These are phyloP conservation scores for Bucorvus abyssinicus DNA, from an alignment of 2,797 vertebrate species.

Conservation along the genomic window DNA sequence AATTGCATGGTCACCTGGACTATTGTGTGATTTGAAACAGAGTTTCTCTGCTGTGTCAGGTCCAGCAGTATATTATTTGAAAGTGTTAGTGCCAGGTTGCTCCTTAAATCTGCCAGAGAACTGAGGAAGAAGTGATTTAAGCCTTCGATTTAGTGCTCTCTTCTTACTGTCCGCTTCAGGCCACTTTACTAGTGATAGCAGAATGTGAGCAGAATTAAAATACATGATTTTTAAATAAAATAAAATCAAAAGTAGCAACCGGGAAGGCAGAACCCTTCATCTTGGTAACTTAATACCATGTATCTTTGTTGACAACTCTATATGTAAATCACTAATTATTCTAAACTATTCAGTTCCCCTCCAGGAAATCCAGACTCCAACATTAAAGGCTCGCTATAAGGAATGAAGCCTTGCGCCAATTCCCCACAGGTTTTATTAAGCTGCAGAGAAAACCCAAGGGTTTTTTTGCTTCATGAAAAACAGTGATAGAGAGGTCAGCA, in stretches of 20 bases:
- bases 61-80: conserved; percentile 74
- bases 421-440: conserved; percentile 53
- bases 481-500: conserved; percentile 22
- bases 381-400: conserved; percentile 54
- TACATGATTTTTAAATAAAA: conserved; percentile 14
- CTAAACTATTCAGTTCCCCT: conserved; percentile 27
- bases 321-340: conserved; percentile 55
- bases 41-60: conserved; percentile 66
- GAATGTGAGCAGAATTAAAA: conserved; percentile 72
- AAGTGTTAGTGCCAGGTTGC: conserved; percentile 64
- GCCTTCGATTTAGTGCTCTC: conserved; percentile 67
- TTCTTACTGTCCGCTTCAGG: conserved; percentile 68
- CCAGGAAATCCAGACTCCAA: conserved; percentile 25
- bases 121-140: conserved; percentile 75
- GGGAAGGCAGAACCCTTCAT: not conserved
- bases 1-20: conserved; percentile 74
- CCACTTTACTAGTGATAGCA: conserved; percentile 46
- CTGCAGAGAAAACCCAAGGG: not conserved
- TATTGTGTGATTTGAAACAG: conserved; percentile 70
- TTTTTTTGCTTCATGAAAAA: conserved; percentile 14
- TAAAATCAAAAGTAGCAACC: not conserved
- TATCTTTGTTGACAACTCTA: conserved; percentile 42
- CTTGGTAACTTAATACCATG: conserved; percentile 4
- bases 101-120: conserved; percentile 74
- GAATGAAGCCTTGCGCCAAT: not conserved